Percentiles rank a stretch among this genome's conserved stretches.
phyloP scores from a whole-genome alignment of 2,888 invertebrate genomes.

The Drosophila anomalipes region DNA sequence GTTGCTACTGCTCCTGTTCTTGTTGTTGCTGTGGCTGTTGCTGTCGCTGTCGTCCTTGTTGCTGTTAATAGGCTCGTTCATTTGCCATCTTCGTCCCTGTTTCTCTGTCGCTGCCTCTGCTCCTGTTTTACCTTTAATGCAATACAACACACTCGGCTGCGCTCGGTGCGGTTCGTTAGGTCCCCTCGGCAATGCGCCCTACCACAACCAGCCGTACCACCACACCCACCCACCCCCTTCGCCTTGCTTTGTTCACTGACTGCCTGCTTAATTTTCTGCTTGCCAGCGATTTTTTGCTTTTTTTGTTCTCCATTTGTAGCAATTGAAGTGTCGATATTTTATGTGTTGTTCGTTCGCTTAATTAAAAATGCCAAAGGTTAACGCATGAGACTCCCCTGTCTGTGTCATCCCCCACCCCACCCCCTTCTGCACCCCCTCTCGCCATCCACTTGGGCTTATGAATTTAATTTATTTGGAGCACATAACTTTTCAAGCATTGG shows the following conservation, averaged over 20 bases:
- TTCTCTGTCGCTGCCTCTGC: slow-evolving; percentile 15
- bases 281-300: slow-evolving; percentile 45
- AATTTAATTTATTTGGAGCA: slow-evolving; percentile 74
- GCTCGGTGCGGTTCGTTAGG: slow-evolving; percentile 78
- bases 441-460: slow-evolving; percentile 52
- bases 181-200: slow-evolving; percentile 52
- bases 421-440: neutral
- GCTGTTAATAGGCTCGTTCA: slow-evolving; percentile 80
- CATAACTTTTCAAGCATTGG: slow-evolving; percentile 63
- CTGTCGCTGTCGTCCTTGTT: slow-evolving; percentile 70
- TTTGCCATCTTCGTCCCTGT: slow-evolving; percentile 53
- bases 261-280: slow-evolving; percentile 69
- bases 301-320: slow-evolving; percentile 54
- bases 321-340: slow-evolving; percentile 81
- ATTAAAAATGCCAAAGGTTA: slow-evolving; percentile 81
- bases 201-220: neutral
- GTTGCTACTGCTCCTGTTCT: slow-evolving; percentile 59
- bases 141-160: slow-evolving; percentile 79
- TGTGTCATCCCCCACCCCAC: neutral
- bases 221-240: neutral
- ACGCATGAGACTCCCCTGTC: slow-evolving; percentile 45
- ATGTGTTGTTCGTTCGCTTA: slow-evolving; percentile 77
- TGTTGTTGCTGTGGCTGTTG: slow-evolving; percentile 56
- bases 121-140: slow-evolving; percentile 74
- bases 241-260: slow-evolving; percentile 25